Conservation (phyloP, 2,888 invertebrate genomes). For the Gerris lacustris region DNA sequence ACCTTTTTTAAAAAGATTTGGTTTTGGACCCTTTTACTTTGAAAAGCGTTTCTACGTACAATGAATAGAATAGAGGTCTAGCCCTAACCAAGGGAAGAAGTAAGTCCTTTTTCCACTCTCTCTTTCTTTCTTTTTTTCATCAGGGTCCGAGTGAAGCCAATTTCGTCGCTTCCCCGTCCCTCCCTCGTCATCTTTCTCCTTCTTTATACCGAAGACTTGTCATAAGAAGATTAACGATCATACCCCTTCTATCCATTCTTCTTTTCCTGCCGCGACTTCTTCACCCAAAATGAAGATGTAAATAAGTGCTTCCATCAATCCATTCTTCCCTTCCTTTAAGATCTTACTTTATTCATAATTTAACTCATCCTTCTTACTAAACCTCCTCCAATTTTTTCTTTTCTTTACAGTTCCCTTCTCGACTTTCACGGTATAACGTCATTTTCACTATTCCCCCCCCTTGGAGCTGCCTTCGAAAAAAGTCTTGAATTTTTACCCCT, state of each 20-base stretch:
- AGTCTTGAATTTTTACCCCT: too few relatives aligned
- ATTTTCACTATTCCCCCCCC: too few relatives aligned
- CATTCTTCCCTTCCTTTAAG: neutral
- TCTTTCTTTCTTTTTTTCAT: too few relatives aligned
- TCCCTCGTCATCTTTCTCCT: neutral
- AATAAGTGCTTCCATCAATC: neutral
- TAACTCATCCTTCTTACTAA: neutral
- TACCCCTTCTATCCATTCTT: neutral
- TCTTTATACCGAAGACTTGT: neutral
- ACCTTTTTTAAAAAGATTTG: too few relatives aligned
- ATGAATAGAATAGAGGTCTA: too few relatives aligned
- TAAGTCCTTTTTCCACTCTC: too few relatives aligned
- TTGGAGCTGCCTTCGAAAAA: too few relatives aligned
- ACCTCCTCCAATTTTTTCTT: neutral
- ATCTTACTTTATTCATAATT: conserved; percentile 1
- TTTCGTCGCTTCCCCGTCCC: neutral
- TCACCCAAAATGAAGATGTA: neutral
- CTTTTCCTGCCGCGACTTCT: neutral
- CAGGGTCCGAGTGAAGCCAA: neutral
- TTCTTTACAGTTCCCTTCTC: too few relatives aligned
- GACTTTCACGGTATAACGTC: too few relatives aligned
- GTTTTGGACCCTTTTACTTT: too few relatives aligned
- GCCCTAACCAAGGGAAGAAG: too few relatives aligned
- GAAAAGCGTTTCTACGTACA: too few relatives aligned
- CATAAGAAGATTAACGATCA: conserved; percentile 2